Evolutionary conservation across 2,797 vertebrate genomes (phyloP).

Genomic region (Amniataba percoides): DNA sequence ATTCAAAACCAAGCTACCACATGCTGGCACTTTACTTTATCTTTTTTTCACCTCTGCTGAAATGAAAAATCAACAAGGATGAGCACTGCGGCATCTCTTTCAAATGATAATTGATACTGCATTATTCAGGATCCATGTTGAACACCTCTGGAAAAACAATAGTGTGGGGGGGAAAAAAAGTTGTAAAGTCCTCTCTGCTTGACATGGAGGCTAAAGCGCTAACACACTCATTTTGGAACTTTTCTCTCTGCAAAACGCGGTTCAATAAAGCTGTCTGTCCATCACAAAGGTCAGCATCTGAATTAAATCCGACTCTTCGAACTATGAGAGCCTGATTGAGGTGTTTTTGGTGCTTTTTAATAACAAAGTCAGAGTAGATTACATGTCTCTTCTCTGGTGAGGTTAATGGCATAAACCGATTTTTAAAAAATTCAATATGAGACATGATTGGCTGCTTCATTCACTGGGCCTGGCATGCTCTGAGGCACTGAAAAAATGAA

Average conservation of each 20-base stretch:
- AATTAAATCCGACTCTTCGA: not conserved
- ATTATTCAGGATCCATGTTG: not conserved
- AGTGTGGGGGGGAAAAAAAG: not conserved
- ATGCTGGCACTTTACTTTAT: not conserved
- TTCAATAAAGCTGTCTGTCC: conserved; percentile 15
- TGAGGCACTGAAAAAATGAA: not conserved
- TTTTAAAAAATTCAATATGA: not conserved
- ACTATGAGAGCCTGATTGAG: not conserved
- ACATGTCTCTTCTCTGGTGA: not conserved
- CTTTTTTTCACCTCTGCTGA: not conserved
- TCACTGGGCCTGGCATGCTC: not conserved
- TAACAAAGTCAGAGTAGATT: not conserved
- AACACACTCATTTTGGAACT: not conserved
- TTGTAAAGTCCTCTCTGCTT: not conserved
- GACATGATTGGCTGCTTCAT: conserved; percentile 14
- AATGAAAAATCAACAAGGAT: conserved; percentile 4
- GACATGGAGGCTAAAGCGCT: not conserved
- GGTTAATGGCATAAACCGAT: not conserved
- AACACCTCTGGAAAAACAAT: not conserved
- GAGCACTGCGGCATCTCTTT: not conserved
- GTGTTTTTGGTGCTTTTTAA: not conserved
- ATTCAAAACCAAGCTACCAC: conserved; percentile 19
- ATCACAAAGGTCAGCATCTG: conserved; percentile 12
- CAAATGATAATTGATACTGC: not conserved
- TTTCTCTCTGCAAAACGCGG: not conserved